Conservation (phyloP, 30 jellyfish, hydroid and myxozoan species). For the Turritopsis rubra region DNA sequence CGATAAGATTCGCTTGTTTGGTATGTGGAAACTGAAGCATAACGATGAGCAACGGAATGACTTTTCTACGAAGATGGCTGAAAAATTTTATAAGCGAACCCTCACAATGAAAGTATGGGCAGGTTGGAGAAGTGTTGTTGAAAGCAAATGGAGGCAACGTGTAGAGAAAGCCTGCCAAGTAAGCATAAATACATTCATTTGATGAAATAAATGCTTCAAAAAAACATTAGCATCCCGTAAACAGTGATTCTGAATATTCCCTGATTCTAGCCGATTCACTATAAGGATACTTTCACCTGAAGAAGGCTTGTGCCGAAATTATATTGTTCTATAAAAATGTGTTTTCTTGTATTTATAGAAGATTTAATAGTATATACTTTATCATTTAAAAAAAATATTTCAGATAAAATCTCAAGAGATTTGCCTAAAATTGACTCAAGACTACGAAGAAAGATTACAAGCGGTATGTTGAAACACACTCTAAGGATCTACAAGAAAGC, state of each 20-base stretch:
- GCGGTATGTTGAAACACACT: slow-evolving; percentile 46
- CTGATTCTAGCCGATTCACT: too few relatives aligned
- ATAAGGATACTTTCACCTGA: too few relatives aligned
- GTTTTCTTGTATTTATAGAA: too few relatives aligned
- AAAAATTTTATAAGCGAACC: slow-evolving; percentile 48
- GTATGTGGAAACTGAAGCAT: slow-evolving; percentile 65
- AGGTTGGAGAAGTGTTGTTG: slow-evolving; percentile 88
- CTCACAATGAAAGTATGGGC: slow-evolving; percentile 47
- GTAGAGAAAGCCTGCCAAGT: slow-evolving; percentile 95
- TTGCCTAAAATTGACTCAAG: slow-evolving; percentile 79
- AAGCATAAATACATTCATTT: too few relatives aligned
- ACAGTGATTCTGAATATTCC: neutral
- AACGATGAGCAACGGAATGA: slow-evolving; percentile 60
- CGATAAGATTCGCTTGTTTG: slow-evolving; percentile 52
- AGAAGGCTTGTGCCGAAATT: too few relatives aligned
- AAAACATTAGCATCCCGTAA: too few relatives aligned
- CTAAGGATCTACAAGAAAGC: neutral
- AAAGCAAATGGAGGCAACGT: slow-evolving; percentile 76
- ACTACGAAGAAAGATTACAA: slow-evolving; percentile 76
- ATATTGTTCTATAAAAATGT: too few relatives aligned
- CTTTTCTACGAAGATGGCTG: slow-evolving; percentile 69
- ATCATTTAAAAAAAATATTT: too few relatives aligned
- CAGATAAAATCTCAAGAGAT: slow-evolving; percentile 87
- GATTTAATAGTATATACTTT: too few relatives aligned
- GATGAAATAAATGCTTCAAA: too few relatives aligned